Conservation (phyloP, 2,888 invertebrate species). For the Aphodius granarius region DNA sequence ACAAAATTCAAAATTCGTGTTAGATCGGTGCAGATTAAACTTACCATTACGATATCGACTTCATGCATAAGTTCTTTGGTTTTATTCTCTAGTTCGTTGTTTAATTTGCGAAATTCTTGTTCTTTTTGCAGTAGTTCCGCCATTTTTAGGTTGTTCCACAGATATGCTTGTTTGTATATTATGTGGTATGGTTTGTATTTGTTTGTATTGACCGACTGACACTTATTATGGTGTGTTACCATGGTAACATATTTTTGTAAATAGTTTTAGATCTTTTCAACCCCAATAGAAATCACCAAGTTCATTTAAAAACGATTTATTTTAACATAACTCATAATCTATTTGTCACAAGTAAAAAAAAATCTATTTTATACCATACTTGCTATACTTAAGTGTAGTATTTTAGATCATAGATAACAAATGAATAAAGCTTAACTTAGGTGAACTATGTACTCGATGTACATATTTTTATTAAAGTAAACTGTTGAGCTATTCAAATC, state of each 20-base stretch:
- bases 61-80: constrained; percentile 49
- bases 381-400: too few relatives aligned
- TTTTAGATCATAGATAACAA: too few relatives aligned
- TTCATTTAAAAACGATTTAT: too few relatives aligned
- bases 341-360: too few relatives aligned
- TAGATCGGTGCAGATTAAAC: constrained; percentile 5
- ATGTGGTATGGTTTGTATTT: too few relatives aligned
- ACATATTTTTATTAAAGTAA: neutral
- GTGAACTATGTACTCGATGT: neutral
- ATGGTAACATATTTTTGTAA: neutral
- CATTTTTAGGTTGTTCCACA: too few relatives aligned
- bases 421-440: neutral
- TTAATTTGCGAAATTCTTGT: constrained; percentile 50
- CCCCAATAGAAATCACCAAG: too few relatives aligned
- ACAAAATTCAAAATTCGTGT: neutral
- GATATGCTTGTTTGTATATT: too few relatives aligned
- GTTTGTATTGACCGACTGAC: neutral
- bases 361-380: too few relatives aligned
- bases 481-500: neutral
- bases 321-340: too few relatives aligned
- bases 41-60: constrained; percentile 50
- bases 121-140: constrained; percentile 49
- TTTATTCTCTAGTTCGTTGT: constrained; percentile 49
- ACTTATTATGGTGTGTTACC: neutral
- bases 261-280: too few relatives aligned